These are phyloP conservation scores for Mus musculus DNA, from an alignment of 2,113 vertebrate species.

Conservation along the genomic window DNA sequence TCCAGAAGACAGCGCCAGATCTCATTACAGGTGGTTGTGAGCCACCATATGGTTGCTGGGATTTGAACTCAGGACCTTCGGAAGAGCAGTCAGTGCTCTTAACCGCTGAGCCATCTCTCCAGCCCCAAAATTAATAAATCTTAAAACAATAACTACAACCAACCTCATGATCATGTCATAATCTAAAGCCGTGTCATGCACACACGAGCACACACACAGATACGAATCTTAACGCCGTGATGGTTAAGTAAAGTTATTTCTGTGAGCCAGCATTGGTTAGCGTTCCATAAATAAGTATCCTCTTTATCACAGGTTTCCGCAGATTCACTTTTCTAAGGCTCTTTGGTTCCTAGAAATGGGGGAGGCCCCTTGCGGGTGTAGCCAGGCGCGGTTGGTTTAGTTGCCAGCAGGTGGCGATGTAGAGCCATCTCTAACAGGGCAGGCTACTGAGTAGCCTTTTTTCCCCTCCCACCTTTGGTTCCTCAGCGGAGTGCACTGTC, in stretches of 20 bases:
- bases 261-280: neutral
- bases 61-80: too few relatives aligned
- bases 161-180: neutral
- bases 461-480: neutral
- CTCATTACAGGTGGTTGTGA: too few relatives aligned
- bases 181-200: neutral
- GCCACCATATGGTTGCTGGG: too few relatives aligned
- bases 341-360: neutral
- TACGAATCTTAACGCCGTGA: neutral
- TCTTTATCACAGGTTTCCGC: neutral
- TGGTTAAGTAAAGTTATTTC: neutral
- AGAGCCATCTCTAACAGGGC: neutral
- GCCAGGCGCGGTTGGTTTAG: neutral
- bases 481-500: constrained; percentile 94
- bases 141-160: too few relatives aligned
- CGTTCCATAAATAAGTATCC: neutral
- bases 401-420: constrained; percentile 37
- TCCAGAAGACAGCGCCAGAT: too few relatives aligned
- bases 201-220: neutral
- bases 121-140: neutral
- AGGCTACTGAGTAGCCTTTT: neutral
- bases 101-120: too few relatives aligned
- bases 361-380: neutral
- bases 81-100: too few relatives aligned
- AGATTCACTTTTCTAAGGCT: neutral